phyloP scores from a whole-genome alignment of 2,888 invertebrate species.

The Synanthedon andrenaeformis region DNA sequence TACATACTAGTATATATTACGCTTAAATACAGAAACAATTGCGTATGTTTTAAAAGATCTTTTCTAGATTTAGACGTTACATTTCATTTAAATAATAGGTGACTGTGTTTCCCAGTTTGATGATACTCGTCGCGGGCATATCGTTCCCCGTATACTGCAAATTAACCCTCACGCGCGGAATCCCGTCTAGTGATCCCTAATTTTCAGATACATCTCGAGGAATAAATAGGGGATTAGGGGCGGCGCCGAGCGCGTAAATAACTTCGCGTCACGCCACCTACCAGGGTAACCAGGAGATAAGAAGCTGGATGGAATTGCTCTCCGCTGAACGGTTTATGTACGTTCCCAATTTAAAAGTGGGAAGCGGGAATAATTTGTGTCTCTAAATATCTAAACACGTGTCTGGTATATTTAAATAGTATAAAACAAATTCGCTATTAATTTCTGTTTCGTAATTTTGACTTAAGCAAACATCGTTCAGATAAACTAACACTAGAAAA shows the following conservation, averaged over 20 bases:
- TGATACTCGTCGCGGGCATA: conserved; percentile 12
- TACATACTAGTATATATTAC: too few relatives aligned
- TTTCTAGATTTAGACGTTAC: too few relatives aligned
- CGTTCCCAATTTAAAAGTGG: conserved; percentile 1
- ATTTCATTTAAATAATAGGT: too few relatives aligned
- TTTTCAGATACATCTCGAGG: conserved; percentile 69
- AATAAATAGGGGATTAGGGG: conserved; percentile 69
- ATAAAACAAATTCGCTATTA: too few relatives aligned
- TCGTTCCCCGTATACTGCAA: conserved; percentile 38
- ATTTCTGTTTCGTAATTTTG: background rate
- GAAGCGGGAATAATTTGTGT: conserved; percentile 14
- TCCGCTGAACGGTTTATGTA: conserved; percentile 22
- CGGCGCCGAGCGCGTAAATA: conserved; percentile 62
- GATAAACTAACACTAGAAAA: background rate
- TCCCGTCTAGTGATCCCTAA: conserved; percentile 60
- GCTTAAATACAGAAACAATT: too few relatives aligned
- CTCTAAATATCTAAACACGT: conserved; percentile 7
- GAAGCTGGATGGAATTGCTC: conserved; percentile 49
- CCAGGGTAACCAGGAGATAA: conserved; percentile 51
- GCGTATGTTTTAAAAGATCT: too few relatives aligned
- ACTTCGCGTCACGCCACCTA: conserved; percentile 50
- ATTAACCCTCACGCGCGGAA: conserved; percentile 42
- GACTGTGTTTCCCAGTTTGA: conserved; percentile 17
- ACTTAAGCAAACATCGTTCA: background rate
- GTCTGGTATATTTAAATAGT: too few relatives aligned